Conservation (phyloP, 1,140 invertebrate species). For the Epicauta chinensis region DNA sequence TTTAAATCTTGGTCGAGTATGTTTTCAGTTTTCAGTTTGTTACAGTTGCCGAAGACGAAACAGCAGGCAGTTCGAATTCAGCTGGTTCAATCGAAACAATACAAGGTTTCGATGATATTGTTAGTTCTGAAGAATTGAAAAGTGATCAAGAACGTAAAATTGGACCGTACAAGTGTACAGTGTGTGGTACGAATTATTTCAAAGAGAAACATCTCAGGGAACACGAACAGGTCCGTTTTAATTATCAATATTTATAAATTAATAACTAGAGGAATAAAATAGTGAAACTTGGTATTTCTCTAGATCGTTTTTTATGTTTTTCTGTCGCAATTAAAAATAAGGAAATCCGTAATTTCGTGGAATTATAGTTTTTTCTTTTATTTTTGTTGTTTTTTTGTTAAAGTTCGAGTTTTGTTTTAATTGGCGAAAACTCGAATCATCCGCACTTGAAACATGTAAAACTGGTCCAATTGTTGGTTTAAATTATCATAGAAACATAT, state of each 20-base stretch:
- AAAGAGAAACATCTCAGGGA: slow-evolving; percentile 48
- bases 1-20: too few relatives aligned
- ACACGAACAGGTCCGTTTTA: slow-evolving; percentile 10
- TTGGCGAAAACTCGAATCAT: slow-evolving; percentile 73
- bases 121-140: slow-evolving; percentile 3
- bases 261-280: too few relatives aligned
- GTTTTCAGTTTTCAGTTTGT: not conserved
- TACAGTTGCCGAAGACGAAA: slow-evolving; percentile 13
- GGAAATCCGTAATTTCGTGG: too few relatives aligned
- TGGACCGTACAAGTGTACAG: slow-evolving; percentile 11
- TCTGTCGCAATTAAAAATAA: too few relatives aligned
- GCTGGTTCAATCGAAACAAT: slow-evolving; percentile 7
- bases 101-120: slow-evolving; percentile 7
- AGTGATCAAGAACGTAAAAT: slow-evolving; percentile 7
- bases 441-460: too few relatives aligned
- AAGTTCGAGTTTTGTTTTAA: slow-evolving; percentile 42
- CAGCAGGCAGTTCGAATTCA: slow-evolving; percentile 62
- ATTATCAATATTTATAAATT: too few relatives aligned
- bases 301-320: too few relatives aligned
- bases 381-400: not conserved
- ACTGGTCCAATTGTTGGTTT: too few relatives aligned
- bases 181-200: slow-evolving; percentile 11
- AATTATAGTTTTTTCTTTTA: not conserved
- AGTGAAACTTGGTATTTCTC: too few relatives aligned
- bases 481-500: too few relatives aligned